phyloP scores from a whole-genome alignment of 2,888 invertebrate species.

The Eucriotettix oculatus region DNA sequence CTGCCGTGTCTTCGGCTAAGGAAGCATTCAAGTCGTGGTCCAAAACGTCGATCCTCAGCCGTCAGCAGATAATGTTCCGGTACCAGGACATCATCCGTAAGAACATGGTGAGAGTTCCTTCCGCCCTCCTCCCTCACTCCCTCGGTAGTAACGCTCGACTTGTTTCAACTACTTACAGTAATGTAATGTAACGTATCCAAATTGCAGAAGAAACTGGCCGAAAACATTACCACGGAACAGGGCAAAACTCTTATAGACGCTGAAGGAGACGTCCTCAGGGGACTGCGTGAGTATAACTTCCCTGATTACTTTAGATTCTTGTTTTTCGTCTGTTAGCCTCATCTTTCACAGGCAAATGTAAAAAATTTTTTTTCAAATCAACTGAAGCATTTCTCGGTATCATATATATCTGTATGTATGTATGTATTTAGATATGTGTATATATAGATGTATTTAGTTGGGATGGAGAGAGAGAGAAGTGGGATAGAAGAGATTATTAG shows the following conservation, averaged over 20 bases:
- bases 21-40: slow-evolving; percentile 71
- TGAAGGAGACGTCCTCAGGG: slow-evolving; percentile 93
- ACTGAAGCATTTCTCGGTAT: not conserved
- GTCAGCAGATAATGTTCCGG: slow-evolving; percentile 65
- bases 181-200: not conserved
- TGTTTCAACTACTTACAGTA: too few species aligned
- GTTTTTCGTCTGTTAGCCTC: not conserved
- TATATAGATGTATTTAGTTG: not conserved
- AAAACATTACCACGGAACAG: slow-evolving; percentile 86
- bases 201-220: slow-evolving; percentile 62
- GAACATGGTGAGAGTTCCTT: slow-evolving; percentile 42
- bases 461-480: too few species aligned
- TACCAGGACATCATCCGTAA: slow-evolving; percentile 70
- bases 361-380: not conserved
- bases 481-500: too few species aligned
- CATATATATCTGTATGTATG: not conserved
- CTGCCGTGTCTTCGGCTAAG: slow-evolving; percentile 73
- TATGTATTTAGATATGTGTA: not conserved
- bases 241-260: slow-evolving; percentile 95
- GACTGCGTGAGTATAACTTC: slow-evolving; percentile 62
- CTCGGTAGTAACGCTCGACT: too few species aligned
- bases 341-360: not conserved
- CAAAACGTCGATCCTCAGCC: slow-evolving; percentile 73
- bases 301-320: not conserved
- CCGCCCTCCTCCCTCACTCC: too few species aligned